A percentile compares a stretch with the other conserved stretches of the same genome.
Conservation (phyloP, 2,888 invertebrate species). For the Dimorphilus gyrociliatus region DNA sequence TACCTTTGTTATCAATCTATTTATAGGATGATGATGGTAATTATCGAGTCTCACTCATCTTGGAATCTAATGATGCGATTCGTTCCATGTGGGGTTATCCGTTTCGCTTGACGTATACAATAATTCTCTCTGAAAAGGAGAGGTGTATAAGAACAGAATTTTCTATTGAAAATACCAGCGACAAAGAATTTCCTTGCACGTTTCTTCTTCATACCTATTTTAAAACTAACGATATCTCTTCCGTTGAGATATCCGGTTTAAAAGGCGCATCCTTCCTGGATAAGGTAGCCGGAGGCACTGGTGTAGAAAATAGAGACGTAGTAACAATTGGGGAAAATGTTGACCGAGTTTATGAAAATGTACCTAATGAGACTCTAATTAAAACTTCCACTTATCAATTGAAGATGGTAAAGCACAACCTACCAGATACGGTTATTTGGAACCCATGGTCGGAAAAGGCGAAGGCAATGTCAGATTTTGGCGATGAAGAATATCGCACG, state of each 20-base stretch:
- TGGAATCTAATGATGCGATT: no score
- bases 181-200: conserved; percentile 53
- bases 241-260: conserved; percentile 78
- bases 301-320: conserved; percentile 74
- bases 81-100: no score
- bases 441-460: conserved; percentile 90
- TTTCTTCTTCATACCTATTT: conserved; percentile 84
- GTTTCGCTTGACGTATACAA: no score
- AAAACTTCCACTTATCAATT: conserved; percentile 82
- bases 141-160: no score
- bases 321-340: conserved; percentile 81
- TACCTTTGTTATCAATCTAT: background rate
- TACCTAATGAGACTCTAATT: conserved; percentile 76
- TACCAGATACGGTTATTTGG: conserved; percentile 90
- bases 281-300: conserved; percentile 51
- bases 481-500: conserved; percentile 87
- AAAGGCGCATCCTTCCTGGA: conserved; percentile 77
- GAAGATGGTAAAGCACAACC: conserved; percentile 80
- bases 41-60: no score
- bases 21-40: conserved; percentile 10
- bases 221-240: conserved; percentile 78
- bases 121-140: no score
- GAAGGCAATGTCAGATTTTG: conserved; percentile 78
- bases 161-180: no score
- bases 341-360: conserved; percentile 67